Percentiles rank a stretch among this genome's conserved stretches.
phyloP scores from a whole-genome alignment of 92 coral and sea anemone genomes.

The Pocillopora meandrina region DNA sequence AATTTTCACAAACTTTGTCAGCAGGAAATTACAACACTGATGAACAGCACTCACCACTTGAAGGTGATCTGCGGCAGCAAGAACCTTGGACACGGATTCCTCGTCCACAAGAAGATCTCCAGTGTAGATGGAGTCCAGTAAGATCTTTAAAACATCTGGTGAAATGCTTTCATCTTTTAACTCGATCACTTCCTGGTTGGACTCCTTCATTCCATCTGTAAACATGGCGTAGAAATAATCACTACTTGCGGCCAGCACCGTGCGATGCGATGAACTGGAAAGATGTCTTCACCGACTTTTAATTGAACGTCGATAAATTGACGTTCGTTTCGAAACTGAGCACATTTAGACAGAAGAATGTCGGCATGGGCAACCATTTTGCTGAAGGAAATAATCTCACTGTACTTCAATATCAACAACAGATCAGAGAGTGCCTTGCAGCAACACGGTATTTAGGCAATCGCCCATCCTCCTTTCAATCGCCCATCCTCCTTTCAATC shows the following conservation, averaged over 20 bases:
- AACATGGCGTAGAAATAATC: constrained; percentile 77
- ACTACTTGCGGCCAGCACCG: constrained; percentile 60
- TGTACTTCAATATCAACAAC: no score
- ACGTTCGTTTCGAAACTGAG: constrained; percentile 10
- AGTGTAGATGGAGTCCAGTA: neutral
- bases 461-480: no score
- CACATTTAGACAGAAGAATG: neutral
- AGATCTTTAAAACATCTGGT: neutral
- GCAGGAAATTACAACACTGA: neutral
- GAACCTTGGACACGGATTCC: neutral
- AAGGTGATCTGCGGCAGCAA: constrained; percentile 3
- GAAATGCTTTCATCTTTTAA: constrained; percentile 19
- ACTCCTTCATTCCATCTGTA: constrained; percentile 27
- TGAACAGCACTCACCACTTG: neutral
- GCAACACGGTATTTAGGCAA: no score
- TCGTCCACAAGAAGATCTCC: constrained; percentile 1
- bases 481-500: no score
- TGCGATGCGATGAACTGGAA: constrained; percentile 57
- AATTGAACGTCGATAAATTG: constrained; percentile 69
- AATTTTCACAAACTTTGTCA: neutral
- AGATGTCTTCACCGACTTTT: constrained; percentile 60
- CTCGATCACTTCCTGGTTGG: constrained; percentile 47
- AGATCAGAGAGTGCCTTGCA: no score
- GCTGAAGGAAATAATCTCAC: no score
- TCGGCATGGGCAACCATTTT: neutral